phyloP scores from a whole-genome alignment of 1,140 invertebrate species.

The Pygmarrhopalites habei region DNA sequence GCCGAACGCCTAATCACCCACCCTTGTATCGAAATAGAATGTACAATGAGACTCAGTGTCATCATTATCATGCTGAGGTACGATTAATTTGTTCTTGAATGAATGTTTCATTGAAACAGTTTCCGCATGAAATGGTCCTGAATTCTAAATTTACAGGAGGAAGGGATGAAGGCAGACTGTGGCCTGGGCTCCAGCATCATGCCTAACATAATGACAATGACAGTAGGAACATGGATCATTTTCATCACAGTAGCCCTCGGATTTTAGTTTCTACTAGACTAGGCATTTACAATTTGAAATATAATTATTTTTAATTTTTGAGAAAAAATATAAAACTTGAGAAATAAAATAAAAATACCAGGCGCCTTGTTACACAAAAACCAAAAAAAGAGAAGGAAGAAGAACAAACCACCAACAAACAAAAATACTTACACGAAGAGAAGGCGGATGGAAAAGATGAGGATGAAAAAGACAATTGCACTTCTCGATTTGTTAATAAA shows the following conservation, averaged over 20 bases:
- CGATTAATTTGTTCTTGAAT: neutral
- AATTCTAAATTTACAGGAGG: conserved; percentile 6
- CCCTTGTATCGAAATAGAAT: conserved; percentile 9
- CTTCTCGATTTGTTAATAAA: no score
- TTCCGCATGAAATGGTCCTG: neutral
- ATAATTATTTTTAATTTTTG: neutral
- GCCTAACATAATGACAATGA: neutral
- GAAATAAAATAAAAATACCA: neutral
- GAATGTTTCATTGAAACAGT: neutral
- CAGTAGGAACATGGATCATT: neutral
- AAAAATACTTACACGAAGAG: no score
- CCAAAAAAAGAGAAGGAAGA: neutral
- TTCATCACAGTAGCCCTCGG: neutral
- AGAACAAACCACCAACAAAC: no score
- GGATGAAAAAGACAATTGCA: no score
- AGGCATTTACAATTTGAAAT: neutral
- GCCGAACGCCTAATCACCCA: conserved; percentile 5
- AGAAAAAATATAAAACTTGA: neutral
- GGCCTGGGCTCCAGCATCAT: conserved; percentile 1
- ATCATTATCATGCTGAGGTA: conserved; percentile 23
- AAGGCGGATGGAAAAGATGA: no score
- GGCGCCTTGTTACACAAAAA: conserved; percentile 4
- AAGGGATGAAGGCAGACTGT: conserved; percentile 18
- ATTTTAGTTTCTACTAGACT: neutral
- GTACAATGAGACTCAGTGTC: conserved; percentile 12